Conservation (phyloP, 2,797 vertebrate genomes). For the Chaetophractus vellerosus region DNA sequence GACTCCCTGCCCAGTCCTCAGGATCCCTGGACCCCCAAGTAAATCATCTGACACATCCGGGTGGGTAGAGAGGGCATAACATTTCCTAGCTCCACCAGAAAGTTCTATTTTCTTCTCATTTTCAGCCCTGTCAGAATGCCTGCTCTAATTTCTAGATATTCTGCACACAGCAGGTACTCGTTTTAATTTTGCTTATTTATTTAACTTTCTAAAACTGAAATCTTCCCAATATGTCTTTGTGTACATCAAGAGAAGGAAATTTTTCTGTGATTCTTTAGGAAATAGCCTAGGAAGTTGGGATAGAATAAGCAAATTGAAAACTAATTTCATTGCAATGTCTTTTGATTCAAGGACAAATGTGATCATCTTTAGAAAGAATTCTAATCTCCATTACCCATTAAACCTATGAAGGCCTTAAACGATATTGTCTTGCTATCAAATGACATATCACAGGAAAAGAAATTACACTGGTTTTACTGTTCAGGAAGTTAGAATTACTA, state of each 20-base stretch:
- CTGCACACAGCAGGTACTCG: fast-evolving
- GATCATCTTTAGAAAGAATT: conserved; percentile 24
- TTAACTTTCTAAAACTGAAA: background rate
- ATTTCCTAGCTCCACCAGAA: background rate
- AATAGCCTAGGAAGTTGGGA: background rate
- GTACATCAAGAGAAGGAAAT: background rate
- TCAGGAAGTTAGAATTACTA: conserved; percentile 16
- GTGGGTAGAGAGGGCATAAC: background rate
- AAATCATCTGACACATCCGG: background rate
- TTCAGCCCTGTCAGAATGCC: background rate
- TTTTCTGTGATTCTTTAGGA: background rate
- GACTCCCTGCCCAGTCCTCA: background rate
- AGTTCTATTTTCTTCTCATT: background rate
- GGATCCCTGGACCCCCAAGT: background rate
- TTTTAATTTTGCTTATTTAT: background rate
- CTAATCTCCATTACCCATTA: background rate
- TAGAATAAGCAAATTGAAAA: background rate
- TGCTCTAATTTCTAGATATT: background rate
- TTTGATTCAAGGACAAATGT: conserved; percentile 56
- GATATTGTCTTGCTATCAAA: conserved; percentile 9
- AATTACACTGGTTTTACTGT: background rate
- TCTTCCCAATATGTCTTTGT: background rate
- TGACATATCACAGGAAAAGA: background rate
- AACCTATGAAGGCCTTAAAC: background rate
- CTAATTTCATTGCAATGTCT: background rate